Base-by-base conservation (phyloP, 2,888 invertebrate genomes). In the Acleris holmiana region DNA sequence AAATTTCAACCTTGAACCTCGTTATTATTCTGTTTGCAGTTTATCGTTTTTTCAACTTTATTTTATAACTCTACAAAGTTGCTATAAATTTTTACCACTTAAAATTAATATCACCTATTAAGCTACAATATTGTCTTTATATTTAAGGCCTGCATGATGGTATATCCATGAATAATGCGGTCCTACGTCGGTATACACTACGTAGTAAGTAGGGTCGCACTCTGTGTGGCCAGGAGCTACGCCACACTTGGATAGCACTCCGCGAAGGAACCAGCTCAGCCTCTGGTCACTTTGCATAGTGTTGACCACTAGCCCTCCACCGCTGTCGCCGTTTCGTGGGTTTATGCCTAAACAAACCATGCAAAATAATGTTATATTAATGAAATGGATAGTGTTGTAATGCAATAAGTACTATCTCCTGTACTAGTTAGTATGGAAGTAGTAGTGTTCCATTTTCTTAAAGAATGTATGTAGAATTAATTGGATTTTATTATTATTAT, bases 301-400 rank as follows among this genome's bases (percentile, higher is more conserved):
- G 21, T 86, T 85, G 46, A 94, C 80, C 0, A 92, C 84, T 1
- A 95, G 81, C 18, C 95, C 95, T 17, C 94, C 94, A 0, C 95
- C 95, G 67, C 94, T 94, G 73, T 95, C 95, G 0, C 95, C 95
- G 74, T 94, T 94, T 49, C 94, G 93, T 21, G 94, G 94, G 47
- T 93, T 93, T 8, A 90, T 89, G 15, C 89, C 94, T 94, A 74
- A 17, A 80, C 68, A 41, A 51, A 53, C 53, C 40, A 50, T 58
- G 46, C 44, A 44, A 44, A 8, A 35, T 35, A 3, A 35, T 35
- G 13, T 35, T 35, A 35, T 0, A 13, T 13, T 13, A 35, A 35
- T 35, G 13, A 35, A 35, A 35, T 35, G 2, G 2, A 0, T 7
- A 29, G 8, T 8, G 29, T 29, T 2, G 2, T 29, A 8, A 29